phyloP scores from a whole-genome alignment of 1,140 invertebrate genomes.

The Zaprionus ornatus region DNA sequence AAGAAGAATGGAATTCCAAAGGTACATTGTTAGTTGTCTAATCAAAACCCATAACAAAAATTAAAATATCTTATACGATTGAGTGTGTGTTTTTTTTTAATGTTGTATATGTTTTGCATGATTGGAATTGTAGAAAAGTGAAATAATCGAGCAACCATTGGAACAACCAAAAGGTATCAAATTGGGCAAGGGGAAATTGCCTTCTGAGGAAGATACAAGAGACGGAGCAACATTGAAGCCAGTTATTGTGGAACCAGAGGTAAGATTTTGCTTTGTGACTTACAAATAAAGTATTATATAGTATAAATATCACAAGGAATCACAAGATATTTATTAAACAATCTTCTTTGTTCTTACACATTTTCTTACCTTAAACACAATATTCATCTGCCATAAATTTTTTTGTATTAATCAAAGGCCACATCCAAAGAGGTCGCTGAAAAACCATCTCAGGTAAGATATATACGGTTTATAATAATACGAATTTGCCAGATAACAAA shows the following conservation, averaged over 20 bases:
- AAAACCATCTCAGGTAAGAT: slow-evolving; percentile 44
- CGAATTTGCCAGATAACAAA: not conserved
- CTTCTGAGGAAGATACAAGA: slow-evolving; percentile 58
- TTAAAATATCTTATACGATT: not conserved
- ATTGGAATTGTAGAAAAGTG: slow-evolving; percentile 53
- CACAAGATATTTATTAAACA: not conserved
- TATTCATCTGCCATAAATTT: not conserved
- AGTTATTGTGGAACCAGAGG: slow-evolving; percentile 80
- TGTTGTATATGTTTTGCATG: slow-evolving; percentile 16
- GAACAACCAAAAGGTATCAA: slow-evolving; percentile 64
- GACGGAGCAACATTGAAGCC: slow-evolving; percentile 69
- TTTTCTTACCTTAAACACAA: not conserved
- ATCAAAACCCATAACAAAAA: not conserved
- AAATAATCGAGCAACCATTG: slow-evolving; percentile 30
- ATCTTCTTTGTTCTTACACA: not conserved
- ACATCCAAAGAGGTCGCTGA: slow-evolving; percentile 19
- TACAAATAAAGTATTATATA: not conserved
- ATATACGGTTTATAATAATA: not conserved
- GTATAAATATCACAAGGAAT: too few species aligned
- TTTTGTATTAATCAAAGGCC: slow-evolving; percentile 16
- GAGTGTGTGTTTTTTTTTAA: slow-evolving; percentile 7
- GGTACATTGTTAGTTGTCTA: slow-evolving; percentile 40
- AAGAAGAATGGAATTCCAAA: slow-evolving; percentile 73
- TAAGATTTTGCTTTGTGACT: slow-evolving; percentile 24
- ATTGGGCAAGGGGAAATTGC: slow-evolving; percentile 77